Base-by-base conservation (phyloP, 1,140 invertebrate genomes). In the Chironomus tepperi region DNA sequence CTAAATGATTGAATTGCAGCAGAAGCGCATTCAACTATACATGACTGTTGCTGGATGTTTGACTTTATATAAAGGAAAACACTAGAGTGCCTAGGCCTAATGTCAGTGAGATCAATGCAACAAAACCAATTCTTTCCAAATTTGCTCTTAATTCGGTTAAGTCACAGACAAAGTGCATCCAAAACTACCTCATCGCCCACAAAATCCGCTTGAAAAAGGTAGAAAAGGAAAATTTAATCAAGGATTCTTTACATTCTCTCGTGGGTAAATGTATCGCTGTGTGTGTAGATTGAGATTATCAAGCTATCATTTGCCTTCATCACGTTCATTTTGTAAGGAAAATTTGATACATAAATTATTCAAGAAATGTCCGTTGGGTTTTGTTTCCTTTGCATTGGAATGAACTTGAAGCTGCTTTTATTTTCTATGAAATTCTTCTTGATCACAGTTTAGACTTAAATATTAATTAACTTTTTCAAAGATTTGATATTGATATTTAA, bases 401-500 rank as follows among this genome's bases (percentile, higher is more conserved):
- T 34, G 24, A 34, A 34, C 24, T 34, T 5, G 24, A 34, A 34
- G 8, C 12, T 57, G n/a, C n/a, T 57, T 47, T 2, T 47, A 47
- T 47, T 57, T 57, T 57, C 15, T 57, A 1, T 57, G 47, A 5
- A 57, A n/a, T n/a, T n/a, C n/a, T 57, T 57, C 10, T n/a, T 5
- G 12, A 9, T 5, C 47, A 57, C 47, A 57, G 47, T n/a, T 47
- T n/a, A 0, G 3, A 57, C 12, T 57, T 57, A 34, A 34, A 5
- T 2, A 57, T 57, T 15, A 57, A 15, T 70, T n/a, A 19, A 70
- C 18, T 70, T 86, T 91, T 79, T 91, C 86, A 80, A 93, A 93
- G 12, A 94, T 87, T 80, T 90, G 88, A 77, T 87, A 92, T 76
- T 87, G 86, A 80, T 90, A 95, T 77, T 86, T 78, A 47, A 93